Base-by-base conservation (phyloP, 2,797 vertebrate species). In the Clamator glandarius region DNA sequence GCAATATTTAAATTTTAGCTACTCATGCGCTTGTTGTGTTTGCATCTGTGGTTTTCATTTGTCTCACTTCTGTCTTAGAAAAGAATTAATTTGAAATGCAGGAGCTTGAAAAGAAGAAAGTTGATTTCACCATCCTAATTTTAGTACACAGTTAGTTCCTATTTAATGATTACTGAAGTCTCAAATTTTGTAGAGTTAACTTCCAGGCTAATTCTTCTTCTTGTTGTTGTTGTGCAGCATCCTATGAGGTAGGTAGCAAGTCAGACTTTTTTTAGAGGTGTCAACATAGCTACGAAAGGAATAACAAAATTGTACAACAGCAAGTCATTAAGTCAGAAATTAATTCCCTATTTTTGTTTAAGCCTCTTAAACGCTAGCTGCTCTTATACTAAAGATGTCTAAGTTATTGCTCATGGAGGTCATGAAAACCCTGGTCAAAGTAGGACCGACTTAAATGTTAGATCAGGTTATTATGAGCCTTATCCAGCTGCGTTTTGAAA, bases 401-500 rank as follows among this genome's bases (percentile, higher is more conserved):
- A 0, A 87, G 26, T 72, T 50, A 33, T 74, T 89, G 77, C 25
- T 36, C 0, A 0, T 31, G 52, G 55, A 87, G 19, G 23, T 95
- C 63, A n/a, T 11, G 24, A 84, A 89, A 58, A 12, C 20, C 12
- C 23, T 58, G 42, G 77, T 88, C 59, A 79, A 82, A 90, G 28
- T 11, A 82, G 24, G 35, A 64, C 29, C n/a, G 62, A 8, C 42
- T 57, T 75, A 50, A 61, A 82, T 62, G 35, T 84, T 81, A 81
- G 33, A 44, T 50, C n/a, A 78, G 70, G 35, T 88, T 88, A 35
- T 91, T 86, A 28, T 42, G 42, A 87, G 35, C 16, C 18, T 20
- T 52, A 15, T 76, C 42, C 63, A 84, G 44, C 59, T 73, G 67
- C 76, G 63, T 84, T 95, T 84, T 92, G 42, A 69, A 95, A 75